These are phyloP conservation scores for Drosophila carrolli DNA, from an alignment of 1,140 invertebrate genomes.

Conservation along the genomic window DNA sequence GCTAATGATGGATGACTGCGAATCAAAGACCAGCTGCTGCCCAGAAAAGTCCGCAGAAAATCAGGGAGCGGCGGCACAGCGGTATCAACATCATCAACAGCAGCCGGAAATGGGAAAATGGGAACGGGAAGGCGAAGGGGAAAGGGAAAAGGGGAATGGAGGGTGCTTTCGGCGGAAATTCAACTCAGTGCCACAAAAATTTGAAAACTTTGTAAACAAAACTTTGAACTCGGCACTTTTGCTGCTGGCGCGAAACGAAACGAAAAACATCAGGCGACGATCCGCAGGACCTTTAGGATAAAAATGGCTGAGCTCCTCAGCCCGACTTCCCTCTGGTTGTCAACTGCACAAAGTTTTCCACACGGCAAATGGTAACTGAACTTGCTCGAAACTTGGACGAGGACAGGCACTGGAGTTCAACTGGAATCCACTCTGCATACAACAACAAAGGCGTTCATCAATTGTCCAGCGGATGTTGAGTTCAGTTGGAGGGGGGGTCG, in stretches of 20 bases:
- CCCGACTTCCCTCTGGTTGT: slow-evolving; percentile 23
- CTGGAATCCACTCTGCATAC: slow-evolving; percentile 56
- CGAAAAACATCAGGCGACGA: slow-evolving; percentile 72
- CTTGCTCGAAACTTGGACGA: slow-evolving; percentile 61
- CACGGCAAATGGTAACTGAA: slow-evolving; percentile 74
- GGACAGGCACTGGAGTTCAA: slow-evolving; percentile 41
- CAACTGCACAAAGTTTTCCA: slow-evolving; percentile 75
- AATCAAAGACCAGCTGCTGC: slow-evolving; percentile 39
- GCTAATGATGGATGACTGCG: slow-evolving; percentile 72
- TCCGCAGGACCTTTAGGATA: slow-evolving; percentile 62
- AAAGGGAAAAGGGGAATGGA: slow-evolving; percentile 2
- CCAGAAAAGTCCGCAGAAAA: slow-evolving; percentile 11
- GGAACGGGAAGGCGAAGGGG: slow-evolving; percentile 1
- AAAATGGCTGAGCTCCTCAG: slow-evolving; percentile 15
- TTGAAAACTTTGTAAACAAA: slow-evolving; percentile 83
- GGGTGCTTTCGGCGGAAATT: slow-evolving; percentile 60
- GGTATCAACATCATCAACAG: slow-evolving; percentile 58
- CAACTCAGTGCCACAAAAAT: slow-evolving; percentile 82
- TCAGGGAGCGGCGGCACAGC: slow-evolving; percentile 6
- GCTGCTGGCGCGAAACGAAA: slow-evolving; percentile 67
- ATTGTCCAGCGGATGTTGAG: slow-evolving; percentile 79
- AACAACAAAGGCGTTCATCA: slow-evolving; percentile 76
- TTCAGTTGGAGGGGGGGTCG: slow-evolving; percentile 43
- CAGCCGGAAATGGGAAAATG: slow-evolving; percentile 59
- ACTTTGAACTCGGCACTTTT: slow-evolving; percentile 76